A percentile compares a stretch with the other conserved stretches of the same genome.
Conservation (phyloP, 2,113 vertebrate genomes). For the Myanophis thanlyinensis region DNA sequence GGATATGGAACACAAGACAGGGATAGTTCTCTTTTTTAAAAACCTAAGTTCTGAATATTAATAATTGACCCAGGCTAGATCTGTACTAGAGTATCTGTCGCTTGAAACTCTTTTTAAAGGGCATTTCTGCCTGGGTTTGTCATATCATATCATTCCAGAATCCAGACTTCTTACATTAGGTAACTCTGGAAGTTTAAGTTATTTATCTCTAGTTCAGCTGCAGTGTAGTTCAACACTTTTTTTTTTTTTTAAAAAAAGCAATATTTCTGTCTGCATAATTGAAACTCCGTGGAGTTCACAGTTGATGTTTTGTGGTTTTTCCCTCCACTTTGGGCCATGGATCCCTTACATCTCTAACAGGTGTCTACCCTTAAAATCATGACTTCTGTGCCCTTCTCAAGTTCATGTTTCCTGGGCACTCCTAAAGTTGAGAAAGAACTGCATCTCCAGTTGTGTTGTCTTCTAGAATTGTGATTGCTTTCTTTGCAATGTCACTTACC, state of each 20-base stretch:
- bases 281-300: background rate
- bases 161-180: background rate
- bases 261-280: background rate
- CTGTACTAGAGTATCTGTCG: background rate
- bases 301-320: background rate
- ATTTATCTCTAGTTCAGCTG: background rate
- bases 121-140: background rate
- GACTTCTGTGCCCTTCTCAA: background rate
- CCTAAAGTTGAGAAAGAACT: background rate
- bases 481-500: constrained; percentile 52
- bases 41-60: background rate
- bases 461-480: background rate
- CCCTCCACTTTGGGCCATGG: background rate
- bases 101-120: background rate
- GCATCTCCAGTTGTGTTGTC: background rate
- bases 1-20: background rate
- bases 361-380: background rate
- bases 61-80: background rate
- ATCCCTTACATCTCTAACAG: background rate
- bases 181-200: background rate
- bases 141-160: background rate
- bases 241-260: background rate
- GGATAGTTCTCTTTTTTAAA: background rate
- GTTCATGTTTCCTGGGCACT: background rate
- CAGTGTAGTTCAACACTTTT: background rate